phyloP scores from a whole-genome alignment of 2,797 vertebrate species.

The Fistularia commersonii region DNA sequence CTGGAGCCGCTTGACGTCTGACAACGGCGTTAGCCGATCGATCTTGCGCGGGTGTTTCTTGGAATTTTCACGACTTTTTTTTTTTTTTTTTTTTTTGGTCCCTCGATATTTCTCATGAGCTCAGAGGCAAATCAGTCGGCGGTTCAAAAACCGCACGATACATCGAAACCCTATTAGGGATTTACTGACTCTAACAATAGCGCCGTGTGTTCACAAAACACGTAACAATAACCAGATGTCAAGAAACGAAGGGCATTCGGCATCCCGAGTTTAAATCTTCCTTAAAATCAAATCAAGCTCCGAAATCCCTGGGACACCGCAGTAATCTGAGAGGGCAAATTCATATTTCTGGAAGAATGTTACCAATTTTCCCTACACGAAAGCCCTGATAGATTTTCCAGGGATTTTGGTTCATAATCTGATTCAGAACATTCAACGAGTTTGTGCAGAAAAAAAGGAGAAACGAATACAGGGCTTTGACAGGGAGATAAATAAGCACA shows the following conservation, averaged over 20 bases:
- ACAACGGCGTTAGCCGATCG: conserved; percentile 46
- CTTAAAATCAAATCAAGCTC: conserved; percentile 22
- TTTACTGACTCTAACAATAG: not conserved
- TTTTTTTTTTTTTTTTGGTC: too few species aligned
- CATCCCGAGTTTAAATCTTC: conserved; percentile 15
- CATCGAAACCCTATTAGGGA: not conserved
- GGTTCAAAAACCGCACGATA: conserved; percentile 31
- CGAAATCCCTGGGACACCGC: conserved; percentile 5
- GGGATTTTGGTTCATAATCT: conserved; percentile 14
- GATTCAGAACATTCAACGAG: conserved; percentile 4
- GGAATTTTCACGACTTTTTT: conserved; percentile 33
- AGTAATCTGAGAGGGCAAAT: conserved; percentile 12
- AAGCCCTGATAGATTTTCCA: conserved; percentile 14
- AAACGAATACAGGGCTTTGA: conserved; percentile 6
- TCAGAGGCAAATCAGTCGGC: conserved; percentile 3
- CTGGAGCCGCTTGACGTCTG: conserved; percentile 57
- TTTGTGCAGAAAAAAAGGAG: conserved; percentile 2
- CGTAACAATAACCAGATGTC: conserved; percentile 25
- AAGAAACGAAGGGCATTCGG: conserved; percentile 10
- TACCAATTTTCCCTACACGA: conserved; percentile 3
- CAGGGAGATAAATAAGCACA: conserved; percentile 6
- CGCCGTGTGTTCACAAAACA: not conserved
- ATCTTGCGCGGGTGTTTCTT: conserved; percentile 40
- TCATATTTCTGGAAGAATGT: not conserved
- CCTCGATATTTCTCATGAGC: too few species aligned